A percentile compares a stretch with the other conserved stretches of the same genome.
phyloP scores from a whole-genome alignment of 2,113 vertebrate genomes.

The Uria lomvia region DNA sequence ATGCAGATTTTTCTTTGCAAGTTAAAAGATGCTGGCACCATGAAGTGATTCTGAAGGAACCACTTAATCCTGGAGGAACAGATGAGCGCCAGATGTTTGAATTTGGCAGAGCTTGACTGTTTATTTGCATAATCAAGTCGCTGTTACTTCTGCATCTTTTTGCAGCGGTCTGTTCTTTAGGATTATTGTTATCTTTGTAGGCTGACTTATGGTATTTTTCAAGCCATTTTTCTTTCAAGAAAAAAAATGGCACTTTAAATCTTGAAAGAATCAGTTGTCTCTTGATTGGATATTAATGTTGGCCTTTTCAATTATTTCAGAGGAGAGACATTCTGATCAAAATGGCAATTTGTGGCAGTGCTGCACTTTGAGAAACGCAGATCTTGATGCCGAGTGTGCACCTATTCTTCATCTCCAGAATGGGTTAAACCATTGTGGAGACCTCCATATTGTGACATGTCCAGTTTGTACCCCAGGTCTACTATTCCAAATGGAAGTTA shows the following conservation, averaged over 20 bases:
- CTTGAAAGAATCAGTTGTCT: background rate
- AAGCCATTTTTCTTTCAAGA: background rate
- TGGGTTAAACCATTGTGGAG: background rate
- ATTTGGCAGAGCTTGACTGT: slow-evolving; percentile 6
- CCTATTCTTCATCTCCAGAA: background rate
- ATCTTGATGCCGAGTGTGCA: background rate
- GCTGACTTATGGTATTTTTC: background rate
- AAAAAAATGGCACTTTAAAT: background rate
- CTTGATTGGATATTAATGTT: background rate
- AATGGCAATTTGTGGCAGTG: background rate
- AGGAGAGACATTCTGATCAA: background rate
- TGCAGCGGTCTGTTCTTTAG: background rate
- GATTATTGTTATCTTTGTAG: background rate
- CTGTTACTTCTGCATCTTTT: slow-evolving; percentile 36
- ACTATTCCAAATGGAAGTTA: background rate
- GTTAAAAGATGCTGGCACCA: slow-evolving; percentile 18
- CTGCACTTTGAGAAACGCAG: background rate
- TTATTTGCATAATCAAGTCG: slow-evolving; percentile 35
- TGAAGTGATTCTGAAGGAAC: slow-evolving; percentile 16
- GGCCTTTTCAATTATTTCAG: background rate
- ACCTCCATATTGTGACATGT: background rate
- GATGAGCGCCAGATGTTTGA: slow-evolving; percentile 54
- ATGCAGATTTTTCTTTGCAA: slow-evolving; percentile 32
- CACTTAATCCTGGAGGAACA: slow-evolving; percentile 20
- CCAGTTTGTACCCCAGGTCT: background rate